Evolutionary conservation across 2,113 vertebrate species (phyloP), one percentile per base, ranked within the genome.

Genomic region (Pangasianodon hypophthalmus): DNA sequence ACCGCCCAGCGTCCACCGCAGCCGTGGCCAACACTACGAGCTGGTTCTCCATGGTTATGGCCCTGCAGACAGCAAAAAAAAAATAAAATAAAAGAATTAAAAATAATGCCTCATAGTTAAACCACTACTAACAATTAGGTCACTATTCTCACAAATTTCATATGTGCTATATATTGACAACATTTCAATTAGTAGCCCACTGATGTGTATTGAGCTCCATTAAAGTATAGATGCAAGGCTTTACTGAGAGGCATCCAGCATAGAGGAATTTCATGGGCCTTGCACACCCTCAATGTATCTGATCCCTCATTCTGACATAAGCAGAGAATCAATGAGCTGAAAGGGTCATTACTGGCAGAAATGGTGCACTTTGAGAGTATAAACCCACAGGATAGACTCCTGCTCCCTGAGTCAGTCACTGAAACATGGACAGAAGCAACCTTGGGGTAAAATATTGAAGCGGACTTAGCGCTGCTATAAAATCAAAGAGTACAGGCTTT

Each of bases 31-130:
- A 95, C 91, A 97, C 96, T 90, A 97, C 97, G 89, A 97, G 94
- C 90, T 97, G 96, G 69, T 97, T 97, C 90, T 97, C 96, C 91
- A 97, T 91, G 0, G 97, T 97, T 94, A 97, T 96, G 90, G 96
- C 95, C 95, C 97, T 97, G 86, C 88, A 90, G n/a, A 90, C 84
- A 92, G 85, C 86, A 91, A 91, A 87, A 58, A 77, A 73, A 4
- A 83, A 80, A 64, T 60, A 85, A 67, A 44, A 75, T 26, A n/a
- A 81, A 29, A 10, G 1, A 18, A 4, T 32, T 32, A 10, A 82
- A 54, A 88, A 91, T 32, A 81, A 26, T 62, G 85, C 58, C 24
- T n/a, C 52, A 75, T 58, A 88, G 87, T 85, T 90, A 67, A 79
- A 91, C 85, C 48, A 85, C 75, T 86, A 88, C 79, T 71, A 71